phyloP scores from a whole-genome alignment of 2,797 vertebrate species.

The Masticophis lateralis region DNA sequence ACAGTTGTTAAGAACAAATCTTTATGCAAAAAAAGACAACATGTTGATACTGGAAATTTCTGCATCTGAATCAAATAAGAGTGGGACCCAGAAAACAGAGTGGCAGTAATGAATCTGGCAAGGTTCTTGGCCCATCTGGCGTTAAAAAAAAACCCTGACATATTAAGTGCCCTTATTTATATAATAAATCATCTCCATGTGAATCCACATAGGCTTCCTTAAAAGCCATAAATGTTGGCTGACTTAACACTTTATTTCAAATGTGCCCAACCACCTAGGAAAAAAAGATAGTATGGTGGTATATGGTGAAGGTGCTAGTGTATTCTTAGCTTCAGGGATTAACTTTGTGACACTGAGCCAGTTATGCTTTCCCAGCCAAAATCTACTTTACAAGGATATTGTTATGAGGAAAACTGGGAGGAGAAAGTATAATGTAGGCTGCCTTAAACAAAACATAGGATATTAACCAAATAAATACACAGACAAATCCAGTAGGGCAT shows the following conservation, averaged over 20 bases:
- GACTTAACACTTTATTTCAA: neutral
- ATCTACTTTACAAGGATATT: neutral
- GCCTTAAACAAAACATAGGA: neutral
- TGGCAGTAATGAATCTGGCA: neutral
- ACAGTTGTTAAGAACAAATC: neutral
- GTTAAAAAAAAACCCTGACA: neutral
- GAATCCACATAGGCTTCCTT: neutral
- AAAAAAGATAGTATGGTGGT: neutral
- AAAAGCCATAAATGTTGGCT: neutral
- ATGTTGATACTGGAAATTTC: conserved; percentile 15
- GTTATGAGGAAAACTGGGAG: neutral
- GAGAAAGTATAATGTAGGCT: neutral
- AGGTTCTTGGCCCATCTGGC: neutral
- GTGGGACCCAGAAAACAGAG: neutral
- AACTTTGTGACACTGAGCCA: neutral
- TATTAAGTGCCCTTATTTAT: neutral
- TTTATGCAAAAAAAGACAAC: neutral
- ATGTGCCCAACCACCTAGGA: neutral
- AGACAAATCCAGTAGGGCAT: neutral
- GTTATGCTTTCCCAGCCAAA: neutral
- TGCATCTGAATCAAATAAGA: neutral
- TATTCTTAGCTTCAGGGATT: neutral
- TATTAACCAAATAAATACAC: neutral
- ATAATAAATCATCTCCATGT: neutral
- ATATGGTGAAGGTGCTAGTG: neutral